phyloP scores from a whole-genome alignment of 1,140 invertebrate genomes.

The Popillia japonica region DNA sequence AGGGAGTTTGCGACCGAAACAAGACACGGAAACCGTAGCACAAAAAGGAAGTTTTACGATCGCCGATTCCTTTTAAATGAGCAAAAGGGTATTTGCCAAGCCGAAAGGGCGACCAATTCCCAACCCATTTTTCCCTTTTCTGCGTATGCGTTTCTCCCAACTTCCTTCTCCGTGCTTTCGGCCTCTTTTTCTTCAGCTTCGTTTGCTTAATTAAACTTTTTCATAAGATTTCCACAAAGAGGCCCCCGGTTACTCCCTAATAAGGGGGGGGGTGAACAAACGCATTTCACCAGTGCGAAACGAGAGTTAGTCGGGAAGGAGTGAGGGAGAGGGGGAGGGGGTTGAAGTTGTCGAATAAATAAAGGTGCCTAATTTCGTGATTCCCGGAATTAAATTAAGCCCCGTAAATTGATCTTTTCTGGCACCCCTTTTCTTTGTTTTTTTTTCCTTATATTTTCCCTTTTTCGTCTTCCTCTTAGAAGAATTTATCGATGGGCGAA shows the following conservation, averaged over 20 bases:
- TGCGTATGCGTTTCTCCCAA: not conserved
- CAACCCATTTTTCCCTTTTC: not conserved
- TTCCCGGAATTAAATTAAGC: constrained; percentile 29
- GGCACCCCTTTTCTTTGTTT: not conserved
- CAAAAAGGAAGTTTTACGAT: constrained; percentile 25
- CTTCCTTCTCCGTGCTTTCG: not conserved
- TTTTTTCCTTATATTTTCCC: not conserved
- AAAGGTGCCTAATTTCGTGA: constrained; percentile 34
- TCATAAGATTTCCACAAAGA: constrained; percentile 12
- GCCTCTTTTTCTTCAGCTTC: not conserved
- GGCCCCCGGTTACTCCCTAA: not conserved
- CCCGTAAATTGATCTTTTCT: constrained; percentile 28
- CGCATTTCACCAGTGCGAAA: not conserved
- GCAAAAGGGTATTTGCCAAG: constrained; percentile 8
- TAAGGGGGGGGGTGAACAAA: not conserved
- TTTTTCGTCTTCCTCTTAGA: not conserved
- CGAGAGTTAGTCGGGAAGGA: not conserved
- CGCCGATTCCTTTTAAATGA: constrained; percentile 24
- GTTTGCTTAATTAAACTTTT: constrained; percentile 33
- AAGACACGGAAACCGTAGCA: not conserved
- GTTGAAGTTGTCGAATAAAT: constrained; percentile 21
- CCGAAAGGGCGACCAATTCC: not conserved
- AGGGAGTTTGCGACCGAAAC: constrained; percentile 4
- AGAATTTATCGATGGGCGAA: not conserved
- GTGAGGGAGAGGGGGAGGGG: not conserved